phyloP scores from a whole-genome alignment of 2,113 vertebrate species.

The Hucho hucho region DNA sequence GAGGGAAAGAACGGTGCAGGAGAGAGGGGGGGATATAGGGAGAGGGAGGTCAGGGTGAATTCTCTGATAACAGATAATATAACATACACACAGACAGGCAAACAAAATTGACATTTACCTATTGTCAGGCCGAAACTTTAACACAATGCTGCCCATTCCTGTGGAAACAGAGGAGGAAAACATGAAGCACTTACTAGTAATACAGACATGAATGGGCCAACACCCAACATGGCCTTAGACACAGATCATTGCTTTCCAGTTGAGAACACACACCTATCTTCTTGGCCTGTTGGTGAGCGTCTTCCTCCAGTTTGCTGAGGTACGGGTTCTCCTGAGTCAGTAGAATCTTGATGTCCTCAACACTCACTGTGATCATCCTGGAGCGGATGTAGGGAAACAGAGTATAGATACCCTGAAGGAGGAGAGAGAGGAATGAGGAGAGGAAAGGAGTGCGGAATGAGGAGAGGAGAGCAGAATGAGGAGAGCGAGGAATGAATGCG shows the following conservation, averaged over 20 bases:
- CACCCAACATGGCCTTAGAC: background rate
- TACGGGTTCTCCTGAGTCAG: slow-evolving; percentile 97
- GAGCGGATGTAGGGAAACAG: slow-evolving; percentile 92
- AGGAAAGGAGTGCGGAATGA: background rate
- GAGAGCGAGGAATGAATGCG: background rate
- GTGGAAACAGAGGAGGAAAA: slow-evolving; percentile 18
- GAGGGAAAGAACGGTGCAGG: background rate
- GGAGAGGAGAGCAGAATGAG: slow-evolving; percentile 3
- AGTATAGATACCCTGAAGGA: slow-evolving; percentile 89
- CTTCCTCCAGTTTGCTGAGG: slow-evolving; percentile 86
- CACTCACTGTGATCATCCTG: slow-evolving; percentile 83
- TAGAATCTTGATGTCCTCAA: slow-evolving; percentile 94
- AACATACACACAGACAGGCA: background rate
- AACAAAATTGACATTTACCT: slow-evolving; percentile 73
- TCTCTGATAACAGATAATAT: background rate
- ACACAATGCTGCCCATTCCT: slow-evolving; percentile 93
- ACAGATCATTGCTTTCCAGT: background rate
- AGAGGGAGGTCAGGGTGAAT: background rate
- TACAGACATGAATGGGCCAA: background rate
- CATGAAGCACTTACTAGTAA: background rate
- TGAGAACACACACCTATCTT: slow-evolving; percentile 76
- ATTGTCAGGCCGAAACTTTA: slow-evolving; percentile 89
- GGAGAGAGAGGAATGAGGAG: background rate
- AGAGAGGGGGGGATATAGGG: background rate
- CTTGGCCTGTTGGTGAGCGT: slow-evolving; percentile 86